phyloP scores from a whole-genome alignment of 2,113 vertebrate genomes.

The Rhagologus leucostigma region DNA sequence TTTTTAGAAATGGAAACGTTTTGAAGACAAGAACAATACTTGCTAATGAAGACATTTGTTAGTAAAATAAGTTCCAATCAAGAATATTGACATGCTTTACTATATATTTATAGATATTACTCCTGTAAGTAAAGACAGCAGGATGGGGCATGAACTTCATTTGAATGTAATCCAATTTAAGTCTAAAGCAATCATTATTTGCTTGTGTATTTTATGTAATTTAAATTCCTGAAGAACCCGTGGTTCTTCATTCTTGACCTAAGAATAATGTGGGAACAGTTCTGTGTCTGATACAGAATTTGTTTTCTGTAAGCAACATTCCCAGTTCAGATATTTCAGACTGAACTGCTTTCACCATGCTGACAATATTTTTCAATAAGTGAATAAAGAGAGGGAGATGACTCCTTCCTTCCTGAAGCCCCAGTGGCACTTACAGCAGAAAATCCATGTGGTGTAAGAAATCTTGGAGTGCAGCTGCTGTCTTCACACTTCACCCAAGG shows the following conservation, averaged over 20 bases:
- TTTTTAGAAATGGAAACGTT: not conserved
- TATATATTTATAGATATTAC: not conserved
- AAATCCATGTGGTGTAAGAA: not conserved
- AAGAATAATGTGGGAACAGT: not conserved
- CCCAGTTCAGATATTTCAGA: not conserved
- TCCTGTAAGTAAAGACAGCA: not conserved
- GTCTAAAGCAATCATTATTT: not conserved
- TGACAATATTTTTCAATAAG: not conserved
- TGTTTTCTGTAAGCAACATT: not conserved
- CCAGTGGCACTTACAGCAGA: not conserved
- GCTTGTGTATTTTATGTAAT: not conserved
- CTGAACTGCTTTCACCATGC: not conserved
- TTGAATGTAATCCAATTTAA: slow-evolving; percentile 8
- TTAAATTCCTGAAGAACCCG: not conserved
- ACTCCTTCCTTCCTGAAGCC: not conserved
- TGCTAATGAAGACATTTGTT: not conserved
- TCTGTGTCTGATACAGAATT: not conserved
- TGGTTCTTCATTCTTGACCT: not conserved
- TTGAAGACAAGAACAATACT: not conserved
- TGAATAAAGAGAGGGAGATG: not conserved
- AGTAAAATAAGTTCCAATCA: slow-evolving; percentile 19
- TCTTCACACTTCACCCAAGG: not conserved
- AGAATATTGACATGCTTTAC: not conserved
- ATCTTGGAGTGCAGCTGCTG: not conserved
- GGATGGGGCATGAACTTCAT: not conserved